Conservation (phyloP, 2,797 vertebrate genomes). For the Phrynocephalus forsythii region DNA sequence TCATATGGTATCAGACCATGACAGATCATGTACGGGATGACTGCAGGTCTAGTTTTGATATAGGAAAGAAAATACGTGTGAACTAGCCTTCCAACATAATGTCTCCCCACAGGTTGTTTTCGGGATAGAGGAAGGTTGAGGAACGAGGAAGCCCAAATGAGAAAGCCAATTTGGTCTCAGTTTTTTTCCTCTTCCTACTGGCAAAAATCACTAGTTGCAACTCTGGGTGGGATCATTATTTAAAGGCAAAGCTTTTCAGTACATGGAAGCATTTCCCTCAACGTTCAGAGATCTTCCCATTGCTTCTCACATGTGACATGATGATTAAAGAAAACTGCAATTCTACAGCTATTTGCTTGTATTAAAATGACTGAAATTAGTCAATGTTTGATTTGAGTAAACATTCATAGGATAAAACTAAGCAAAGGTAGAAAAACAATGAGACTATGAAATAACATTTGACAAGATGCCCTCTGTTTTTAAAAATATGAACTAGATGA, state of each 20-base stretch:
- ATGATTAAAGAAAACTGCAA: not conserved
- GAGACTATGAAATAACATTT: not conserved
- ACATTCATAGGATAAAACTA: not conserved
- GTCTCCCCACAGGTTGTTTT: too few relatives aligned
- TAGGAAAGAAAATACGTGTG: too few relatives aligned
- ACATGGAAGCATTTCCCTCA: not conserved
- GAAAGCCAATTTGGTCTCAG: too few relatives aligned
- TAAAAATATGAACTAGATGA: slow-evolving; percentile 9
- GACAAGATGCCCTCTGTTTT: not conserved
- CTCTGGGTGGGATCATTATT: not conserved
- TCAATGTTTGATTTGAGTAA: not conserved
- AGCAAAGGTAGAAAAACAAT: not conserved
- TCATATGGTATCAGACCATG: too few relatives aligned
- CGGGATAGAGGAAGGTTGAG: too few relatives aligned
- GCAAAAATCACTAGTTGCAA: too few relatives aligned
- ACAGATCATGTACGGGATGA: too few relatives aligned
- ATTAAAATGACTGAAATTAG: not conserved
- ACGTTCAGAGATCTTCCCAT: not conserved
- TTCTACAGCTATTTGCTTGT: not conserved
- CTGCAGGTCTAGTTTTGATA: too few relatives aligned
- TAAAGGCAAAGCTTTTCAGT: not conserved
- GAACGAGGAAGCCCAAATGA: too few relatives aligned
- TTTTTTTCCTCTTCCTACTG: too few relatives aligned
- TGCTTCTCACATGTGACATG: not conserved
- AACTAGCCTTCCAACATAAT: too few relatives aligned